A percentile compares a stretch with the other conserved stretches of the same genome.
Conservation (phyloP, 2,113 vertebrate species). For the Grus americana region DNA sequence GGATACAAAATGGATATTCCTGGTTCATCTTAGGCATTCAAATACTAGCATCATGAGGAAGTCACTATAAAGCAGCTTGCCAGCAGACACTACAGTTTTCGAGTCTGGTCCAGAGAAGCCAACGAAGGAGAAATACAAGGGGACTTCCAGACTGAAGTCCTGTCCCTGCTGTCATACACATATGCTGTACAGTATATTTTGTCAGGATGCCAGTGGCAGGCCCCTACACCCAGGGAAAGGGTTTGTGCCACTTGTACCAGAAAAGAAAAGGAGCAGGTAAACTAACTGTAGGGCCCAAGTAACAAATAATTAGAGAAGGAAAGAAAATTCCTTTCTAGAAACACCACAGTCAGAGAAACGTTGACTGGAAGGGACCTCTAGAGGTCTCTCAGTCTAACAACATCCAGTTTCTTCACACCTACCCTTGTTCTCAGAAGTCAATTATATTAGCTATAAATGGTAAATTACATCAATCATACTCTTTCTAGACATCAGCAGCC, state of each 20-base stretch:
- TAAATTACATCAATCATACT: neutral
- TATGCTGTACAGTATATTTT: rapidly evolving
- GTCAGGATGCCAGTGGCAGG: neutral
- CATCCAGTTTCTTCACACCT: neutral
- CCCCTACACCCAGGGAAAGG: neutral
- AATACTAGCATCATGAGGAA: rapidly evolving
- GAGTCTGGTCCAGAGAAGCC: neutral
- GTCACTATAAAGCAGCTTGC: neutral
- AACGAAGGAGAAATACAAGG: neutral
- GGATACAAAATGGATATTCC: neutral
- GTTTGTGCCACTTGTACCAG: neutral
- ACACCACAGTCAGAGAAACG: neutral
- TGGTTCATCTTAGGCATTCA: neutral
- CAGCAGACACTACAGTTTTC: rapidly evolving
- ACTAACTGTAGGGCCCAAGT: neutral
- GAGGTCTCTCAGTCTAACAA: neutral
- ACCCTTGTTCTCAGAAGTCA: neutral
- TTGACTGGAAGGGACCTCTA: neutral
- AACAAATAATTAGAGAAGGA: neutral
- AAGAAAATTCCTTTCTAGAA: neutral
- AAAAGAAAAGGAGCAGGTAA: neutral
- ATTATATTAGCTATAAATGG: neutral
- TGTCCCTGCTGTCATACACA: neutral
- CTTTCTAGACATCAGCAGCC: neutral
- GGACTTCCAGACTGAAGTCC: neutral